Base-by-base conservation (phyloP, 2,797 vertebrate species). In the Coccyzus lansbergi region DNA sequence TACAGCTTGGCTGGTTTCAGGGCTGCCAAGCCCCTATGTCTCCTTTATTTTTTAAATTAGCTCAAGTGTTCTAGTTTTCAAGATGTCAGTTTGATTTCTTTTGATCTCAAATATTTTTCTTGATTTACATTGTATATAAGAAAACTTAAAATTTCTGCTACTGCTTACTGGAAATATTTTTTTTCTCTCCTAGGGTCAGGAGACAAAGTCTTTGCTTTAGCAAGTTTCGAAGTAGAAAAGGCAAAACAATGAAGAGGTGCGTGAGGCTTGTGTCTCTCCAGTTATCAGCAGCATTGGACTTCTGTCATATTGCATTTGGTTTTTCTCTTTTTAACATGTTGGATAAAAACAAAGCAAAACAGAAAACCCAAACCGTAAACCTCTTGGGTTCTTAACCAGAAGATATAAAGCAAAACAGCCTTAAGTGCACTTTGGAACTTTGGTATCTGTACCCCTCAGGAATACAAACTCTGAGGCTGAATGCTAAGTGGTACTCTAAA, bases 181-280 rank as follows among this genome's bases (percentile, higher is more conserved):
- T 85, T 95, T 70, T 28, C 60, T 77, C 82, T 96, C 94, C 63
- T 83, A 99, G 99, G 99, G 38, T 99, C 99, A 15, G 99, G 99
- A 97, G 99, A 99, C 97, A 99, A 99, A 97, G 99, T 99, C 86
- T 96, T 99, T 97, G 99, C 99, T 94, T 98, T 99, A 94, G 99
- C 99, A 44, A 99, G 98, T 97, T 98, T 98, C 93, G 99, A 99
- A 88, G 99, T 99, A 93, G 98, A 97, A 92, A 99, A 99, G 96
- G 97, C 98, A 51, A 98, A 99, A 60, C 97, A 98, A 26, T 99
- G 98, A 98, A 91, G 82, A 76, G 56, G 62, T 93, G 88, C 6
- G 2, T 88, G 65, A 67, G 63, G 63, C 51, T 83, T 34, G 44
- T 76, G 63, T 67, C 44, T 78, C 83, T 76, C 22, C 92, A 59